These are phyloP conservation scores for Coracias cyanogaster DNA, from an alignment of 2,797 vertebrate genomes.

Conservation along the genomic window DNA sequence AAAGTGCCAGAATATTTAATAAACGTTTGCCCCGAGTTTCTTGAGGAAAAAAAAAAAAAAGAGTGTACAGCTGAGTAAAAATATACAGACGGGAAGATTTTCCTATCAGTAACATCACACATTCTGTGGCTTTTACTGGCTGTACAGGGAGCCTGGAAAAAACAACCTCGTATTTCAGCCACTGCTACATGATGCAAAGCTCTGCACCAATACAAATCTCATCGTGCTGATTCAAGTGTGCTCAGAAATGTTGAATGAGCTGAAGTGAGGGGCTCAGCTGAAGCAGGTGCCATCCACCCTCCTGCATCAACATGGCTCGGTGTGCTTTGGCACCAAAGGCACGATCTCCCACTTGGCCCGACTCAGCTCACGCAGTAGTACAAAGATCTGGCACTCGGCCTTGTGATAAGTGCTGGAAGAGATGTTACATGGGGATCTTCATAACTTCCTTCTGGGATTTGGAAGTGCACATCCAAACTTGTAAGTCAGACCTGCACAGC, in stretches of 20 bases:
- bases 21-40: neutral
- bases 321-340: neutral
- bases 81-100: neutral
- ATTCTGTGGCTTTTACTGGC: neutral
- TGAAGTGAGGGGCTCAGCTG: neutral
- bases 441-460: neutral
- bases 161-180: neutral
- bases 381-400: neutral
- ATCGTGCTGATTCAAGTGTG: rapidly evolving
- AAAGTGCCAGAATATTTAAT: neutral
- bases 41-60: neutral
- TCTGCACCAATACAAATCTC: neutral
- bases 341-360: neutral
- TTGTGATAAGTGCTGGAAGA: neutral
- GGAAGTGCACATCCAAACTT: neutral
- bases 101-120: neutral
- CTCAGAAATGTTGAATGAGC: neutral
- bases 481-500: neutral
- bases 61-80: neutral
- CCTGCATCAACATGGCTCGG: rapidly evolving
- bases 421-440: neutral
- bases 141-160: neutral
- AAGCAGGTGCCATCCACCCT: neutral
- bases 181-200: neutral
- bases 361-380: neutral